phyloP scores from a whole-genome alignment of 2,797 vertebrate genomes.

The Ficedula albicollis region DNA sequence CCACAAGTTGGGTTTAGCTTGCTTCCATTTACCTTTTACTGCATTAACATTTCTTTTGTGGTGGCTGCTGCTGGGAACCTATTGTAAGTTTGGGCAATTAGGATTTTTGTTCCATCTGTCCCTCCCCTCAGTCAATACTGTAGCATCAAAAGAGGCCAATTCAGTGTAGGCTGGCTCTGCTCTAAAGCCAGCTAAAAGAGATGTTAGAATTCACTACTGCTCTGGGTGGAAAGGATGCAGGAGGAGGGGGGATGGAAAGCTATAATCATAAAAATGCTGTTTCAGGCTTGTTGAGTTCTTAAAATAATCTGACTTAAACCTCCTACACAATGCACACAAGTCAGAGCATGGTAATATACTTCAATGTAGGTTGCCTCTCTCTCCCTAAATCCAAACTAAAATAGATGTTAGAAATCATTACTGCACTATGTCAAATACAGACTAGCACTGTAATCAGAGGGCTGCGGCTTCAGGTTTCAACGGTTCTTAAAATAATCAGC shows the following conservation, averaged over 20 bases:
- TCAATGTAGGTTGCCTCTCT: slow-evolving; percentile 53
- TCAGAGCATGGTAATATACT: slow-evolving; percentile 65
- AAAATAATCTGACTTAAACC: slow-evolving; percentile 77
- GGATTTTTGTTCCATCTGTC: slow-evolving; percentile 76
- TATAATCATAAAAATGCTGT: slow-evolving; percentile 71
- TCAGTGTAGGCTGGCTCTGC: slow-evolving; percentile 61
- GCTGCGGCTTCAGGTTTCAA: slow-evolving; percentile 55
- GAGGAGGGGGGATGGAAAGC: slow-evolving; percentile 17
- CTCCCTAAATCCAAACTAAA: slow-evolving; percentile 71
- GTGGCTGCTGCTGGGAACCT: slow-evolving; percentile 75
- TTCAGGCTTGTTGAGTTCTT: slow-evolving; percentile 72
- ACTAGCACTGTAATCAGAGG: slow-evolving; percentile 42
- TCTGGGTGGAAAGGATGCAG: slow-evolving; percentile 52
- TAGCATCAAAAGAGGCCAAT: slow-evolving; percentile 78
- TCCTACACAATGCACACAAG: slow-evolving; percentile 57
- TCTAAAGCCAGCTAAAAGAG: slow-evolving; percentile 74
- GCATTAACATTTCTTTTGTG: slow-evolving; percentile 81
- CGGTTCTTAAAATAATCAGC: slow-evolving; percentile 73
- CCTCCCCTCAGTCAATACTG: slow-evolving; percentile 74
- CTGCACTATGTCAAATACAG: slow-evolving; percentile 59
- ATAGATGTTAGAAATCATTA: slow-evolving; percentile 67
- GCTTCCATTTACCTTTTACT: slow-evolving; percentile 76
- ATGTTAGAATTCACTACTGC: slow-evolving; percentile 68
- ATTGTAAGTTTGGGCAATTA: slow-evolving; percentile 81
- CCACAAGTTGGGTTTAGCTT: slow-evolving; percentile 72